Conservation (phyloP, 2,797 vertebrate species). For the Tadarida brasiliensis region DNA sequence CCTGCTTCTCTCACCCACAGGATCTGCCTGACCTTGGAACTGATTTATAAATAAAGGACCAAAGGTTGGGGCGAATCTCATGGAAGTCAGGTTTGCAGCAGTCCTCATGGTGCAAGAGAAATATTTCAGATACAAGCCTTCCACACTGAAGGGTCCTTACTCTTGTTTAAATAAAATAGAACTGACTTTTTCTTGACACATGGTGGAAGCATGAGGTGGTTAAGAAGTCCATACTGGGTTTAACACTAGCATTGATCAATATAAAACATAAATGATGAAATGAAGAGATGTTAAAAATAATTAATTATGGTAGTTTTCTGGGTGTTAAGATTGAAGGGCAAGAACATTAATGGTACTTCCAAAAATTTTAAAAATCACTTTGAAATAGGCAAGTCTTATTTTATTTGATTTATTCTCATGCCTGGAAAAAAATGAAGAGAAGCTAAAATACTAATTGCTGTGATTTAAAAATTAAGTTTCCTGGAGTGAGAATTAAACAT, state of each 20-base stretch:
- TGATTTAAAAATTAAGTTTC: conserved; percentile 20
- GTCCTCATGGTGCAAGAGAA: background rate
- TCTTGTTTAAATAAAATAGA: background rate
- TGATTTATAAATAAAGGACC: background rate
- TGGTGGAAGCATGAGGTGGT: background rate
- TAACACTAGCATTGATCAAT: background rate
- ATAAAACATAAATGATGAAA: background rate
- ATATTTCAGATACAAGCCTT: background rate
- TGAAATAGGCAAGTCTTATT: background rate
- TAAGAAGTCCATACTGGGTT: background rate
- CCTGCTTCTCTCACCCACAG: background rate
- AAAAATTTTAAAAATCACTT: background rate
- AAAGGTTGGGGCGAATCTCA: background rate
- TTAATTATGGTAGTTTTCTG: background rate
- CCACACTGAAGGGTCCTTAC: background rate
- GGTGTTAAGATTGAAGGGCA: background rate
- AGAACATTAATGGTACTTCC: background rate
- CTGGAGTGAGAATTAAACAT: background rate
- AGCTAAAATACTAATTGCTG: background rate
- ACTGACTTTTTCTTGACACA: background rate
- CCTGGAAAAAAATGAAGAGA: background rate
- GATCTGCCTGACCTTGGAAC: background rate
- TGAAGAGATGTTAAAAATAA: background rate
- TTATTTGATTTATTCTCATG: background rate
- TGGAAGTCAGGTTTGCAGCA: background rate